phyloP scores from a whole-genome alignment of 2,888 invertebrate genomes.

The Ellobium chinense region DNA sequence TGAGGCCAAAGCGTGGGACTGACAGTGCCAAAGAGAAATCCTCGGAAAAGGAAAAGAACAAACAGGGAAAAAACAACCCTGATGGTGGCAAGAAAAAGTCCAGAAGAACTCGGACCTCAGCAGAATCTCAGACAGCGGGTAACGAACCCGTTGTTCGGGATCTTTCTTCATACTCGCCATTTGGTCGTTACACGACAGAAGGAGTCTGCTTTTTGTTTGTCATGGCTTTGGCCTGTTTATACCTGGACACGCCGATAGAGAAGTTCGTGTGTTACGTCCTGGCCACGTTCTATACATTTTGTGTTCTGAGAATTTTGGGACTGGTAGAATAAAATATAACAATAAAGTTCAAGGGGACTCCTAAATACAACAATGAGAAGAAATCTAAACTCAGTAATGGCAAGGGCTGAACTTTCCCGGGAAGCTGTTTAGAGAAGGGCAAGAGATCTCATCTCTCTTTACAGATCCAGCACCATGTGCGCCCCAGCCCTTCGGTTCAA shows the following conservation, averaged over 20 bases:
- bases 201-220: slow-evolving; percentile 27
- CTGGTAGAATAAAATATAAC: slow-evolving; percentile 4
- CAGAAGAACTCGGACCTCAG: too few species aligned
- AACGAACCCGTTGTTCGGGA: neutral
- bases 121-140: neutral
- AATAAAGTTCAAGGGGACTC: too few species aligned
- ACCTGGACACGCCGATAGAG: slow-evolving; percentile 18
- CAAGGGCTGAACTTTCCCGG: too few species aligned
- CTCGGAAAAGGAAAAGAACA: neutral
- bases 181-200: slow-evolving; percentile 20
- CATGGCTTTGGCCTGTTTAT: slow-evolving; percentile 15
- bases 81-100: neutral
- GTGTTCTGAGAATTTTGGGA: slow-evolving; percentile 32
- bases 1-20: neutral
- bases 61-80: neutral
- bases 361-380: too few species aligned
- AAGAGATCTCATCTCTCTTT: too few species aligned
- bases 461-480: too few species aligned
- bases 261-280: slow-evolving; percentile 41
- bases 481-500: too few species aligned
- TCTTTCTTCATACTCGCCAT: slow-evolving; percentile 28
- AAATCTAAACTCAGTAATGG: too few species aligned
- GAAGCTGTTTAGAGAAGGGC: too few species aligned
- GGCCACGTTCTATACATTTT: slow-evolving; percentile 39
- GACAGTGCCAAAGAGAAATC: neutral